phyloP scores from a whole-genome alignment of 2,797 vertebrate species.

The Brachymystax lenok region DNA sequence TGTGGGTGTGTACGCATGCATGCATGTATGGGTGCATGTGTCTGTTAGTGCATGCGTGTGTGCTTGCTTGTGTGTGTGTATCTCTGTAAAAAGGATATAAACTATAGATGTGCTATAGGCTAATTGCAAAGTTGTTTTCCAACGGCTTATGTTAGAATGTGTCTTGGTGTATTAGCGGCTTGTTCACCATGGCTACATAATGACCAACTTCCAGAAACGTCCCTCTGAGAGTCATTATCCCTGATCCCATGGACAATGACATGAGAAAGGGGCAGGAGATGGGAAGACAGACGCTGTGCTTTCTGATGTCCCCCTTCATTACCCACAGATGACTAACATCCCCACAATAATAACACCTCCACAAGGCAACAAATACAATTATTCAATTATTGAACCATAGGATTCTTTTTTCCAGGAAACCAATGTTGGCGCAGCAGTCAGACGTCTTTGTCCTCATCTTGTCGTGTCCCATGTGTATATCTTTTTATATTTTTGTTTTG shows the following conservation, averaged over 20 bases:
- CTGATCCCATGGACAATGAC: conserved; percentile 61
- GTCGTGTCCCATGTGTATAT: no score
- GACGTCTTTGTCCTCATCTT: no score
- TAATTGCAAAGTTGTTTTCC: neutral
- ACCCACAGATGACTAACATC: conserved; percentile 45
- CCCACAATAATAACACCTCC: conserved; percentile 41
- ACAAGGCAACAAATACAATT: conserved; percentile 62
- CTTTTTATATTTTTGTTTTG: no score
- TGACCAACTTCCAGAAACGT: conserved; percentile 60
- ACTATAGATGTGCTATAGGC: neutral
- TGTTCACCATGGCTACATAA: conserved; percentile 56
- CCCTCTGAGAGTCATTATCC: conserved; percentile 69
- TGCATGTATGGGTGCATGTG: no score
- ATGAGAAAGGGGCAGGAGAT: conserved; percentile 45
- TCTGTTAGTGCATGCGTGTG: no score
- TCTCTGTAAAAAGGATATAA: no score
- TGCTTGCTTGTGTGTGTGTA: no score
- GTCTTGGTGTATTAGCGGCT: conserved; percentile 34
- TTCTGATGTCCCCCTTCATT: conserved; percentile 55
- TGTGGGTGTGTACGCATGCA: neutral
- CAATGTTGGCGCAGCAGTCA: neutral
- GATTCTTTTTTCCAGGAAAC: conserved; percentile 63
- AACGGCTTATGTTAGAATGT: neutral
- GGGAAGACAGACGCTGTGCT: conserved; percentile 55
- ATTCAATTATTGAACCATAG: conserved; percentile 49